Base-by-base conservation (phyloP, 1,140 invertebrate genomes). In the Drosophila asahinai region DNA sequence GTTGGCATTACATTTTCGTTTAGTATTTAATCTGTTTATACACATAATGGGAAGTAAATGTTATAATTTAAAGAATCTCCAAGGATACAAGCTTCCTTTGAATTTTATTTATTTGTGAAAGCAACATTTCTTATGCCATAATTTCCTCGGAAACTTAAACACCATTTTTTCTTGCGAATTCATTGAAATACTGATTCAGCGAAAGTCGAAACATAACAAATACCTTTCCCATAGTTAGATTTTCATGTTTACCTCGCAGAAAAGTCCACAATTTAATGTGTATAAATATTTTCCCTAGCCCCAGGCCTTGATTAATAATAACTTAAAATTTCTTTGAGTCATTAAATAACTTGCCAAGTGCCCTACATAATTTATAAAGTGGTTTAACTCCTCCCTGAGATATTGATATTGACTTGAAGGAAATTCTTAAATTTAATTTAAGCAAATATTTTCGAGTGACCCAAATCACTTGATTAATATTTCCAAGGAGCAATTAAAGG, bases 401-500 rank as follows among this genome's bases (percentile, higher is more conserved):
- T 43, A 15, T 5, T 11, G 27, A 5, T n/a, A 47, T 17, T 47
- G 17, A 19, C 43, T 11, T 47, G 15, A 6, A 5, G 5, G 2
- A 38, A 42, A 22, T n/a, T 25, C 1, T 42, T 9, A 27, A 58
- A 40, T 36, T 61, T 22, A 66, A 22, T 67, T 68, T 43, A 33
- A 15, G 15, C 36, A 17, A 25, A 42, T 33, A 67, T 51, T 43
- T 43, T n/a, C 3, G 2, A 43, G 19, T 14, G 40, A 11, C n/a
- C 58, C 42, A n/a, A 40, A 33, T 40, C 38, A 42, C n/a, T 36
- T 67, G 5, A 33, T 36, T 27, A 22, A 22, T 40, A 43, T 70
- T 33, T 52, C 42, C 36, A 60, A 17, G 12, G 25, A 61, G 58
- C 30, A 66, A 65, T 68, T 64, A 49, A 67, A 17, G 27, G 45